phyloP scores from a whole-genome alignment of 2,797 vertebrate genomes.

The Periophthalmus magnuspinnatus region DNA sequence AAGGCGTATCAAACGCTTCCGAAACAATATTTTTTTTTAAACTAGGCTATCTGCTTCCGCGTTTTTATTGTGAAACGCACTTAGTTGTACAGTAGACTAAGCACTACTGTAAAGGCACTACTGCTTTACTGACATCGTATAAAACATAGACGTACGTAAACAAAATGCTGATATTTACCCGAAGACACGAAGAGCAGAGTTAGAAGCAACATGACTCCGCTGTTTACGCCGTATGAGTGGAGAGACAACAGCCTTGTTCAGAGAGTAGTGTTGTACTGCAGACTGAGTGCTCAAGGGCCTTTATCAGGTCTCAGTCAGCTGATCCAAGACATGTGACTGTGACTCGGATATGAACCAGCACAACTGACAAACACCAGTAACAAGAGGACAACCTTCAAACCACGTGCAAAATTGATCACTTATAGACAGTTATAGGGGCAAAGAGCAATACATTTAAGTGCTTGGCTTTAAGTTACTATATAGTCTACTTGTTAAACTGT shows the following conservation, averaged over 20 bases:
- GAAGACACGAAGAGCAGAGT: slow-evolving; percentile 74
- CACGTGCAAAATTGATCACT: too few relatives aligned
- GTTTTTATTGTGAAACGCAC: slow-evolving; percentile 37
- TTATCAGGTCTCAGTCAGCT: slow-evolving; percentile 71
- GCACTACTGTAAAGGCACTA: not conserved
- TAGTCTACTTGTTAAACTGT: too few relatives aligned
- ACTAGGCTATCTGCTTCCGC: slow-evolving; percentile 46
- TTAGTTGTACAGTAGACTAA: slow-evolving; percentile 21
- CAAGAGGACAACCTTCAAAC: too few relatives aligned
- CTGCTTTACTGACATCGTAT: fast-evolving
- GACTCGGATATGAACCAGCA: not conserved
- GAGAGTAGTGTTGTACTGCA: slow-evolving; percentile 54
- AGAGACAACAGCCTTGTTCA: not conserved
- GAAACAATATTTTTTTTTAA: not conserved
- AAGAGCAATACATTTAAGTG: too few relatives aligned
- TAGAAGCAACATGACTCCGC: slow-evolving; percentile 70
- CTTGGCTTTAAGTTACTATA: too few relatives aligned
- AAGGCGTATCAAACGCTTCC: not conserved
- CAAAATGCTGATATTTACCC: slow-evolving; percentile 56
- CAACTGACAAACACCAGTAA: too few relatives aligned
- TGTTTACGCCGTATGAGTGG: slow-evolving; percentile 14
- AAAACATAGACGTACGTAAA: fast-evolving
- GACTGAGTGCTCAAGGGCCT: not conserved
- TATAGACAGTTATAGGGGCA: too few relatives aligned
- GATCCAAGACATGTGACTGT: slow-evolving; percentile 70